Base-by-base conservation (phyloP, 1,140 invertebrate genomes). In the Aplysia californica region DNA sequence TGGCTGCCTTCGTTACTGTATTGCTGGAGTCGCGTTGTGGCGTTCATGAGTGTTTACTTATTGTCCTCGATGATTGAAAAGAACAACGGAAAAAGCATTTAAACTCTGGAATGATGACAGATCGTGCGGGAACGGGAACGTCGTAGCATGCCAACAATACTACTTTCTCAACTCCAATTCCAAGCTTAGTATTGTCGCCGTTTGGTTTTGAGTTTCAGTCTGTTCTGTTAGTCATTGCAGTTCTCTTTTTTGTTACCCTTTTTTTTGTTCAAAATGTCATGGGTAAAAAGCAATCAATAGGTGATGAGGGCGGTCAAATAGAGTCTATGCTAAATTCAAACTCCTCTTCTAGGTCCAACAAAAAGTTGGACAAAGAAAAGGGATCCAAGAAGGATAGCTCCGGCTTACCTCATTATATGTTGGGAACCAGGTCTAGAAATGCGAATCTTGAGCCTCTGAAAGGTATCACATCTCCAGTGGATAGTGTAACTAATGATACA, bases 341-440 rank as follows among this genome's bases (percentile, higher is more conserved):
- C n/a, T n/a, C n/a, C n/a, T n/a, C n/a, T n/a, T n/a, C n/a, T n/a
- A 67, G 50, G 70, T 61, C 44, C 33, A 66, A 79, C 80, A 84
- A 82, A 74, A 85, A 83, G 67, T 84, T 85, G 83, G 83, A 83
- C 84, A 77, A 83, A 74, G 80, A 72, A 74, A 85, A 83, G 79
- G 68, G 72, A 73, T 79, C 79, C 75, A 72, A 75, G 21, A 39
- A 50, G 55, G 31, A 73, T n/a, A 56, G 35, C 50, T 44, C 29
- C 41, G 80, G 78, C 44, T 31, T 84, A 20, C 83, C 86, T 20
- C 79, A 84, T 82, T 86, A 81, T 80, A 85, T 85, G 83, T 68
- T 77, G 18, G 77, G 81, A 41, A 85, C 82, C 31, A 84, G 81
- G 74, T 78, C 77, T 31, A 79, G 71, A 69, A 39, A 76, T 35